phyloP scores from a whole-genome alignment of 2,113 vertebrate species.

The Leptocoma aspasia region DNA sequence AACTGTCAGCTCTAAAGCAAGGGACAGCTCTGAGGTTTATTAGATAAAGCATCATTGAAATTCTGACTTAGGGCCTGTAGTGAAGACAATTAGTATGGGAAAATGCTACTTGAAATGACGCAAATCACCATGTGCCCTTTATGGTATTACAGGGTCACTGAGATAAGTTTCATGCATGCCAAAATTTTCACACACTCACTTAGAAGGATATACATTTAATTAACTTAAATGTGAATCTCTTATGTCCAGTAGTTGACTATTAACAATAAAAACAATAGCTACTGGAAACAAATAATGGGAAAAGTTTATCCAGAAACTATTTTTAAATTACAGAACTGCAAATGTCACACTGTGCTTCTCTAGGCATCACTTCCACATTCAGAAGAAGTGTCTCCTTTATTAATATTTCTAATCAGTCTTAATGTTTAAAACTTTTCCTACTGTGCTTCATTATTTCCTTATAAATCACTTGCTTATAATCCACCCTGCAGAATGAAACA shows the following conservation, averaged over 20 bases:
- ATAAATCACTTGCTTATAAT: background rate
- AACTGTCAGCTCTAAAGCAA: background rate
- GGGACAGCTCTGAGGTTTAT: background rate
- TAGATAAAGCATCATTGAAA: background rate
- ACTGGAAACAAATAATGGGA: background rate
- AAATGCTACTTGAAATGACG: background rate
- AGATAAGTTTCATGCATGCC: background rate
- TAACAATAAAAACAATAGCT: background rate
- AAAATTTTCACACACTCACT: background rate
- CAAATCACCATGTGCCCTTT: background rate
- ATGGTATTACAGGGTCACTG: background rate
- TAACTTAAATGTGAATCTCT: background rate
- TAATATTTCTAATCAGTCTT: background rate
- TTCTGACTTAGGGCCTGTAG: background rate
- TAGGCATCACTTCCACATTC: background rate
- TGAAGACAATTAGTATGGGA: background rate
- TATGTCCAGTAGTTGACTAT: background rate
- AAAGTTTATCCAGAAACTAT: background rate
- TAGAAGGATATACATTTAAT: background rate
- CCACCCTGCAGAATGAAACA: background rate
- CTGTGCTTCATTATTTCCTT: background rate
- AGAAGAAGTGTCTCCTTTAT: background rate
- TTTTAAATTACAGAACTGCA: background rate
- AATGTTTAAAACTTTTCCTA: background rate
- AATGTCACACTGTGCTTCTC: background rate